Base-by-base conservation (phyloP, 2,113 vertebrate species). In the Nibea coibor region DNA sequence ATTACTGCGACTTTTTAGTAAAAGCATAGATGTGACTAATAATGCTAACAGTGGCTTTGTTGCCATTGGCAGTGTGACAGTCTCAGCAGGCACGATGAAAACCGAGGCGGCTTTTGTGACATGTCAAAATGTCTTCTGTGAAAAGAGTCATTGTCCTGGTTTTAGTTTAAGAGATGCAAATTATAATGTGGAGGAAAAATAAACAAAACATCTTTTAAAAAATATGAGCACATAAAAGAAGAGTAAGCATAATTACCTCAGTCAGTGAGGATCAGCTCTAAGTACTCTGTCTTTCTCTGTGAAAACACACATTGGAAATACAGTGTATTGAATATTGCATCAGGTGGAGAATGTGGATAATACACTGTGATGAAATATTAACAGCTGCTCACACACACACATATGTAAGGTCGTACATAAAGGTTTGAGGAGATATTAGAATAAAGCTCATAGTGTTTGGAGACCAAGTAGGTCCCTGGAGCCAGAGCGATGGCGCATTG, bases 331-430 rank as follows among this genome's bases (percentile, higher is more conserved):
- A 86, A 90, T 84, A 80, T 78, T 91, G 78, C 56, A 90, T 86
- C 63, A 65, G 70, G 59, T 42, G n/a, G 28, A 75, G 47, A 69
- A 64, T 28, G 59, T 58, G 63, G 50, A 67, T 80, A 73, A 84
- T 73, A 51, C 26, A 80, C n/a, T 22, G 45, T 28, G 73, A 79
- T 84, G 54, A 92, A 88, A 87, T 81, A 88, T 83, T 78, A 76
- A 79, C 59, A 78, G 57, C 20, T 42, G 53, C 67, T 72, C 82
- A 57, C n/a, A 69, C 28, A 79, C 10, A 39, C 35, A 39, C 35
- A 39, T 7, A 72, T n/a, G 59, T 62, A 43, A 67, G 28, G 58
- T 15, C 1, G 7, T 0, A 65, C 56, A 78, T 83, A 56, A 75
- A 68, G 45, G 22, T 15, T 39, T 64, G 42, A 77, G 75, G 51